Percentiles rank a stretch among this genome's conserved stretches.
Evolutionary conservation across 2,797 vertebrate species (phyloP).

Genomic region (Knipowitschia caucasica): DNA sequence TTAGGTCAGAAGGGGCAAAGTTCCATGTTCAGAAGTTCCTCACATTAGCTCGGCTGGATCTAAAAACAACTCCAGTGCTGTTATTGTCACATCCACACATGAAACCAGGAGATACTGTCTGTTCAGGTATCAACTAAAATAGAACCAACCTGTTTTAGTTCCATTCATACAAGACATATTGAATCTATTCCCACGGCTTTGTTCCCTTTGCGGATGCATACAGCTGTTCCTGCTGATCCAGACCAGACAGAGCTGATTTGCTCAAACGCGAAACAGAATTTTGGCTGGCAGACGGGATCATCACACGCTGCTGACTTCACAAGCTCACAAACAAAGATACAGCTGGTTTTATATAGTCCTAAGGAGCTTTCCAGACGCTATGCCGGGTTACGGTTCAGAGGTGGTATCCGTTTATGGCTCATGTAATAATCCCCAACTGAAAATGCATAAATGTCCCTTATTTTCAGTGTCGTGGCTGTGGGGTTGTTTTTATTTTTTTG

Average conservation of each 20-base stretch:
- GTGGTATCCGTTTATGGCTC: slow-evolving; percentile 15
- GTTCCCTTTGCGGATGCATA: not conserved
- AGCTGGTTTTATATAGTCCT: slow-evolving; percentile 13
- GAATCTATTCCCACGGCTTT: not conserved
- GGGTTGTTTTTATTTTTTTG: slow-evolving; percentile 10
- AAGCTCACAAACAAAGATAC: slow-evolving; percentile 7
- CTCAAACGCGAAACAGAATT: slow-evolving; percentile 1
- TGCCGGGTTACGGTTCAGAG: slow-evolving; percentile 4
- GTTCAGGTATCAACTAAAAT: not conserved
- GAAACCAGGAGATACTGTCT: not conserved
- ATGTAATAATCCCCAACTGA: slow-evolving; percentile 21
- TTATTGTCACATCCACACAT: not conserved
- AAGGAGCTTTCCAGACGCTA: slow-evolving; percentile 1
- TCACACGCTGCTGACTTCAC: slow-evolving; percentile 1
- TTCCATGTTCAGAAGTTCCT: too few species aligned
- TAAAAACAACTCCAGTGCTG: not conserved
- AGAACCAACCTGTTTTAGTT: slow-evolving; percentile 5
- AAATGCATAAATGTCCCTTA: slow-evolving; percentile 19
- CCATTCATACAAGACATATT: not conserved
- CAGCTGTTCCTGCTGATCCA: not conserved
- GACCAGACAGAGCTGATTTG: not conserved
- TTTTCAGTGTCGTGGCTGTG: slow-evolving; percentile 4
- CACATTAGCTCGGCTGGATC: too few species aligned
- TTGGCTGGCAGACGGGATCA: not conserved
- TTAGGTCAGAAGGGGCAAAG: too few species aligned